Conservation (phyloP, 2,113 vertebrate genomes). For the Pelusios castaneus region DNA sequence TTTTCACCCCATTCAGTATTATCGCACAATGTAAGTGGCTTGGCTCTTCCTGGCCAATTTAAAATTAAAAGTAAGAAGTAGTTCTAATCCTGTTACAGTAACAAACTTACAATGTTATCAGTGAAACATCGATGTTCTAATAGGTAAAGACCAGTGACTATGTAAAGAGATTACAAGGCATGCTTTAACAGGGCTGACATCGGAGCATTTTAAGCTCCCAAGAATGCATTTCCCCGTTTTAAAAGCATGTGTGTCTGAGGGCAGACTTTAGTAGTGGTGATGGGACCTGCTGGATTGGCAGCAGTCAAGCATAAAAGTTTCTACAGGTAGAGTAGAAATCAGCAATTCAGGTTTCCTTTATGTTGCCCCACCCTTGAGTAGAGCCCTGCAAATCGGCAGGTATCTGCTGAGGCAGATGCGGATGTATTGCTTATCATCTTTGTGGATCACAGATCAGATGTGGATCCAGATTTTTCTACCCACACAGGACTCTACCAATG, state of each 20-base stretch:
- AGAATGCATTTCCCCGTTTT: neutral
- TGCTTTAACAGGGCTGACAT: conserved; percentile 39
- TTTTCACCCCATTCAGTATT: neutral
- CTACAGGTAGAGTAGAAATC: fast-evolving
- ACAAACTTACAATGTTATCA: neutral
- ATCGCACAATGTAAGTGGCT: neutral
- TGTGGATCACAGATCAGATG: no score
- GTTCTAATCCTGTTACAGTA: neutral
- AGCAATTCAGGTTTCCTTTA: neutral
- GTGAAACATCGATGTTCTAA: neutral
- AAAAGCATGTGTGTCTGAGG: neutral
- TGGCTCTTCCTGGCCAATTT: neutral
- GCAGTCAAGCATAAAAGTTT: neutral
- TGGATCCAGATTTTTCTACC: no score
- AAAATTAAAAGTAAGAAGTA: neutral
- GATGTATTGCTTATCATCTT: no score
- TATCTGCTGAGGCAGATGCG: no score
- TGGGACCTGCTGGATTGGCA: neutral
- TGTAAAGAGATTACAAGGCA: conserved; percentile 55
- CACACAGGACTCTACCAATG: no score
- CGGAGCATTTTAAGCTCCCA: neutral
- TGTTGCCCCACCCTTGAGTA: neutral
- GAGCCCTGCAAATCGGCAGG: no score
- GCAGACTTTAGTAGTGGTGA: neutral
- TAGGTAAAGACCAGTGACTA: conserved; percentile 38